Base-by-base conservation (phyloP, 2,888 invertebrate genomes). In the Pilophorus perplexus region DNA sequence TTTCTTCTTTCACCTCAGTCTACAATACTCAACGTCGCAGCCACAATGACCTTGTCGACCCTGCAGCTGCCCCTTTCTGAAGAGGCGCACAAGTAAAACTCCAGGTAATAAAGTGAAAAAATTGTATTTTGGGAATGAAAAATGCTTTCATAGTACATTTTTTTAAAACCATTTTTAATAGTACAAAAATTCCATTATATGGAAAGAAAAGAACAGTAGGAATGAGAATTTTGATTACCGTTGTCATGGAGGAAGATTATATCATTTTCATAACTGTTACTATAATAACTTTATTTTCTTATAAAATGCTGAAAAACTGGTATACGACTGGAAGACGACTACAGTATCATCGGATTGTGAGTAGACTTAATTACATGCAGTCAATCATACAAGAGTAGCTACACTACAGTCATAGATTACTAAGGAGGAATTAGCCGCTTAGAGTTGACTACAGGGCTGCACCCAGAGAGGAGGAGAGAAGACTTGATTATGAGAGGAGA, bases 161-260 rank as follows among this genome's bases (percentile, higher is more conserved):
- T 4, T 22, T 59, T 42, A 25, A 12, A 18, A 16, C 12, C 33
- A 33, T 28, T 52, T 52, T 28, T 25, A 42, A 59, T 40, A 59
- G 55, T 55, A 64, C 25, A 54, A 65, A 52, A 65, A 16, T 40
- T 65, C 20, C 40, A 38, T 65, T n/a, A 42, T 42, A 23, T n/a
- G 22, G 52, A 14, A 28, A 42, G 52, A 20, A 52, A 48, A 33
- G 2, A 54, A 42, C 25, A 54, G 54, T 65, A 65, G 64, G 64
- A 65, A 65, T 65, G 54, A 40, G 44, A 40, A 65, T 65, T 65
- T 65, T 65, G 64, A 65, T 65, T 65, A 65, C 54, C 64, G 64
- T 54, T 65, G 64, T 65, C 64, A 65, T 52, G 64, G 54, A 46
- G 62, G 62, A 46, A 62, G 44, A 33, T 33, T n/a, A 59, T 52